Evolutionary conservation across 2,888 invertebrate genomes (phyloP).

Genomic region (Pimpla rufipes): DNA sequence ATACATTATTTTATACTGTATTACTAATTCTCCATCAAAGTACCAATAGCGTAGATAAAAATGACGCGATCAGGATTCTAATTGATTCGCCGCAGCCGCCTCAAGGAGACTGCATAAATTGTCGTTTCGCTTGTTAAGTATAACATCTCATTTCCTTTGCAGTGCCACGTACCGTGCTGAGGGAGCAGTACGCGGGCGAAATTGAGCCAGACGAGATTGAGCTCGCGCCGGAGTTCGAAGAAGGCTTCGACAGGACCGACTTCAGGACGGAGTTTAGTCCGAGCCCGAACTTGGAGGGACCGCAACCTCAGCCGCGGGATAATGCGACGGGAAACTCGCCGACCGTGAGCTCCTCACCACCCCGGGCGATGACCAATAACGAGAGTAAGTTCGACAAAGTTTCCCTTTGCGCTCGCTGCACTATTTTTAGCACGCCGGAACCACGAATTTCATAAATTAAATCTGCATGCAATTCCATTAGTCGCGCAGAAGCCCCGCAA

Average conservation of each 20-base stretch:
- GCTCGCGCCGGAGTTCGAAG: conserved; percentile 82
- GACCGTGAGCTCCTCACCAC: conserved; percentile 82
- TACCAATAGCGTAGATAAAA: background rate
- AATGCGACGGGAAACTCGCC: conserved; percentile 79
- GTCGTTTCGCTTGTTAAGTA: conserved; percentile 1
- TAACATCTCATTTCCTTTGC: conserved; percentile 70
- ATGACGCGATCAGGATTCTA: background rate
- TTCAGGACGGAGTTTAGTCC: conserved; percentile 85
- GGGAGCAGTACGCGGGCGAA: conserved; percentile 93
- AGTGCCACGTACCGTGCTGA: conserved; percentile 94
- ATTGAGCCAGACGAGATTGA: conserved; percentile 91
- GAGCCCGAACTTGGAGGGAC: conserved; percentile 84
- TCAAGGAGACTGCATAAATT: background rate
- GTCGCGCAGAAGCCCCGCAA: background rate
- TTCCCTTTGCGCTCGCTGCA: conserved; percentile 42
- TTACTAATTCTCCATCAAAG: background rate
- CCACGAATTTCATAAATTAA: conserved; percentile 10
- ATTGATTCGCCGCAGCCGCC: background rate
- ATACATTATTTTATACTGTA: too few species aligned
- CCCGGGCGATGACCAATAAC: conserved; percentile 83
- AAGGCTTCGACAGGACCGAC: conserved; percentile 86
- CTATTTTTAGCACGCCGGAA: conserved; percentile 14
- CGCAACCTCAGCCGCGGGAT: conserved; percentile 82
- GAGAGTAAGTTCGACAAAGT: conserved; percentile 79
- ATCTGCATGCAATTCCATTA: conserved; percentile 31